Evolutionary conservation across 2,113 vertebrate species (phyloP).

Genomic region (Odontesthes bonariensis): DNA sequence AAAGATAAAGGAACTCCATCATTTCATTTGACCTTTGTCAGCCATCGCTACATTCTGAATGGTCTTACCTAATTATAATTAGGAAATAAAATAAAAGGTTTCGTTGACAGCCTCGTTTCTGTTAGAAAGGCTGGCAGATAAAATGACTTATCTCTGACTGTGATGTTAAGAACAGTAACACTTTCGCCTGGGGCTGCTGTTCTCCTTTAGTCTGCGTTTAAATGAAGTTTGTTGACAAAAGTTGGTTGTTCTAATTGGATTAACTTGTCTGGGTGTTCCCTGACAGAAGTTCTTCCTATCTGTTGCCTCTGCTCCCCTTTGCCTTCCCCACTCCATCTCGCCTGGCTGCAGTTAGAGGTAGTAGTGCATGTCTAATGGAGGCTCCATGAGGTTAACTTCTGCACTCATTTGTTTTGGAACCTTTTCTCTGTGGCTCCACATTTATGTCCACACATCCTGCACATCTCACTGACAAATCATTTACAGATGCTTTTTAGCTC

Average conservation of each 20-base stretch:
- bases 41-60: no score
- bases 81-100: no score
- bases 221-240: constrained; percentile 1
- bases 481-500: constrained; percentile 59
- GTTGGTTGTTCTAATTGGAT: constrained; percentile 70
- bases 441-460: constrained; percentile 23
- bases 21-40: no score
- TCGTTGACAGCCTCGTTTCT: no score
- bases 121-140: no score
- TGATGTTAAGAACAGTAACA: background rate
- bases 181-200: constrained; percentile 11
- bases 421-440: constrained; percentile 20
- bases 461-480: constrained; percentile 60
- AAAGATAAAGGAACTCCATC: no score
- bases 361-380: constrained; percentile 63
- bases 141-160: background rate
- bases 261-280: constrained; percentile 62
- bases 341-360: constrained; percentile 39
- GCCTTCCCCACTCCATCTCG: no score
- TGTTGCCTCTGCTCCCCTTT: background rate
- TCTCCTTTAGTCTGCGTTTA: constrained; percentile 1
- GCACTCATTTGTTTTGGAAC: constrained; percentile 59
- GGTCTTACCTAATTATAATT: no score
- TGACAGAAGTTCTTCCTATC: constrained; percentile 10
- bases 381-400: constrained; percentile 44